Evolutionary conservation across 1,140 invertebrate genomes (phyloP), one percentile per base, ranked within the genome.

Genomic region (Procambarus virginalis): DNA sequence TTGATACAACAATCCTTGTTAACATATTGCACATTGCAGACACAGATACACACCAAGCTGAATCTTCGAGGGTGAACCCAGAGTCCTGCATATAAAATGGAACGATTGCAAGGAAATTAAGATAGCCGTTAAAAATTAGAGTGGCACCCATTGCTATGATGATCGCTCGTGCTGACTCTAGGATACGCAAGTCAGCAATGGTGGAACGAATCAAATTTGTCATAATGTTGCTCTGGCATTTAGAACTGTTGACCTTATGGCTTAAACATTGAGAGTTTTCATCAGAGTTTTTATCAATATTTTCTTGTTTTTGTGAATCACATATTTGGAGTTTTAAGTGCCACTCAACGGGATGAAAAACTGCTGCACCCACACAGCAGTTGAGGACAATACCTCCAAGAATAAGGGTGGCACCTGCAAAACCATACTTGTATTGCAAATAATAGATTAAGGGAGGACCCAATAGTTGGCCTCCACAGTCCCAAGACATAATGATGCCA

Each of bases 261-360:
- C 12, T 6, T 51, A 12, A 22, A 12, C 48, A 34, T 4, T 20
- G 4, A 17, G 14, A 14, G 17, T 3, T 20, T 17, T 64, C 60
- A 64, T 2, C 4, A 17, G 17, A 10, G 51, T 12, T 55, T 64
- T 64, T 17, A 64, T 64, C 17, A 80, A n/a, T 49, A 0, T 80
- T 70, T 22, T 45, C 45, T 3, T n/a, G 17, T 8, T 46, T 46
- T 70, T 9, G 17, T 2, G 17, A 6, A 2, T 46, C 14, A 83
- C 22, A 8, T 48, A 0, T 5, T 20, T 14, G 34, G 2, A 22
- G 1, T 46, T 78, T 86, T 17, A 46, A 9, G 75, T 86, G 84
- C 84, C 84, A 86, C 55, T 86, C 55, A 14, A 86, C 75, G n/a
- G 84, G 84, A 17, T 86, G 84, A 46, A 77, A 86, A 34, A 78